These are phyloP conservation scores for Chionoecetes opilio DNA, from an alignment of 1,140 invertebrate species.

Conservation along the genomic window DNA sequence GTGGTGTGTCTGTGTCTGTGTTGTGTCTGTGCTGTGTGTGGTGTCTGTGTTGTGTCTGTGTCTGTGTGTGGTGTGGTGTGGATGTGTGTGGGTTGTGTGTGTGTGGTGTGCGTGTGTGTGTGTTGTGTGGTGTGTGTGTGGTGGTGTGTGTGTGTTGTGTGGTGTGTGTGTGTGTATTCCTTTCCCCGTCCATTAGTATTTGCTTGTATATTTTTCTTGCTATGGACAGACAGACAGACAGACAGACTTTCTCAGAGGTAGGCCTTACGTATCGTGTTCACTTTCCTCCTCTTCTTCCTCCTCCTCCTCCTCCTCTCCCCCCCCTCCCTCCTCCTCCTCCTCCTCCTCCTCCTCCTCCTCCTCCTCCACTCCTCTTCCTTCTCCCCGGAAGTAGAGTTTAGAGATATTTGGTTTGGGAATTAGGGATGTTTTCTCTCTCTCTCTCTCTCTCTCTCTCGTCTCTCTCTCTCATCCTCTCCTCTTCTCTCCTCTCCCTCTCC, in stretches of 20 bases:
- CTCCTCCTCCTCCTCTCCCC: neutral
- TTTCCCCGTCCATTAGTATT: too few relatives aligned
- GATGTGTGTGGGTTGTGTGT: neutral
- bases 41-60: too few relatives aligned
- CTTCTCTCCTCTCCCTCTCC: neutral
- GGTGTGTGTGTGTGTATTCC: too few relatives aligned
- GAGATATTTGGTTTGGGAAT: neutral
- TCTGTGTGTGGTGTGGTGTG: neutral
- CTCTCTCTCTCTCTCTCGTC: constrained; percentile 25
- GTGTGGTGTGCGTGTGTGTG: constrained; percentile 23
- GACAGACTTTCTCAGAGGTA: too few relatives aligned
- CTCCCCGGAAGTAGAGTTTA: neutral
- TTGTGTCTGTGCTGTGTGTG: too few relatives aligned
- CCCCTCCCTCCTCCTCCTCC: neutral
- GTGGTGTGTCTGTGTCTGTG: neutral
- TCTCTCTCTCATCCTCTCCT: neutral
- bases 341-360: neutral
- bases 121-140: too few relatives aligned
- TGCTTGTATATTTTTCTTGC: too few relatives aligned
- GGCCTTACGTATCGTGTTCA: too few relatives aligned
- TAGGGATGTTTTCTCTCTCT: neutral
- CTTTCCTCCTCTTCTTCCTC: too few relatives aligned
- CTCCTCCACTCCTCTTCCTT: neutral
- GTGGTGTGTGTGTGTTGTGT: too few relatives aligned
- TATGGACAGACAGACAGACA: too few relatives aligned